Evolutionary conservation across 1,140 invertebrate species (phyloP), one percentile per base, ranked within the genome.

Genomic region (Drosophila willistoni): DNA sequence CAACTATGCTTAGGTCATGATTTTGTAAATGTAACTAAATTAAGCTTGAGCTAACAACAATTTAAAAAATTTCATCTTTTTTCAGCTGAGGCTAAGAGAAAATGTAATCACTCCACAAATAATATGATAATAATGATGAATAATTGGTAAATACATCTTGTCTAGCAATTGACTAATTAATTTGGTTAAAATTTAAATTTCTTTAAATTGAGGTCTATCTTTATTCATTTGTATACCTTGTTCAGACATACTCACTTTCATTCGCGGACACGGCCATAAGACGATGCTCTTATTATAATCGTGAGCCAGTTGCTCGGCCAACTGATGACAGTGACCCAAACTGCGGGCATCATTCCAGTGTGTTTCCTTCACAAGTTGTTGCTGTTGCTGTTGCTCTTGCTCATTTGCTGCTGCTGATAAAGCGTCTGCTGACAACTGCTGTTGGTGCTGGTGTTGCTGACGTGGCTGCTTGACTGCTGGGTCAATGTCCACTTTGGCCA

Each of bases 181-280:
- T 29, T 29, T 1, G 5, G 6, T 29, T 29, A 29, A 29, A 29
- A 7, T 29, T 29, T 6, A 6, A 29, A 6, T 7, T 29, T 29
- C n/a, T 47, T 47, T 47, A 19, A 47, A 10, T 33, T 70, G 33
- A 64, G 54, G 14, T 10, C 42, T 55, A 33, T 44, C 47, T 56
- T 7, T 12, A 47, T 67, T 17, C 6, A 25, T 6, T 33, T 29
- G 13, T 22, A 42, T 14, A 13, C 22, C 22, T 56, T 25, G 5
- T 25, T 10, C 17, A 51, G 64, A 73, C 60, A 54, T 80, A 86
- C 91, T 91, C 69, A 92, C 91, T 80, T 90, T 92, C 91, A 92
- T 92, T 34, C 71, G 78, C 19, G 84, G 87, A 74, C 91, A 92
- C n/a, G 91, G 91, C 91, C 91, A 92, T 29, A 92, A 73, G 59